Evolutionary conservation across 2,797 vertebrate species (phyloP).

Genomic region (Rallus crepitans): DNA sequence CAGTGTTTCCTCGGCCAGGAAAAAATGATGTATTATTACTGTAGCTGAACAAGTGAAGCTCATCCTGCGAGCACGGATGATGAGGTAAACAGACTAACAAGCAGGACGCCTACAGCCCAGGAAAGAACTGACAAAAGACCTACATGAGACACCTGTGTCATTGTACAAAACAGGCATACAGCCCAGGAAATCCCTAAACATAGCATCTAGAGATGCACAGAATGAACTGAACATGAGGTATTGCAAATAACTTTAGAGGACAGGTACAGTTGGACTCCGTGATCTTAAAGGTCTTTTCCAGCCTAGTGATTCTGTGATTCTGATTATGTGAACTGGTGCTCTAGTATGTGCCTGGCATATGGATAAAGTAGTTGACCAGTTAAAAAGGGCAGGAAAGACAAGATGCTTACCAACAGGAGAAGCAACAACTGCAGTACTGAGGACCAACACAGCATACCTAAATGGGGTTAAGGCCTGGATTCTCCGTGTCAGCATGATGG

Average conservation of each 20-base stretch:
- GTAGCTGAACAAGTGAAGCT: neutral
- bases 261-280: no score
- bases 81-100: neutral
- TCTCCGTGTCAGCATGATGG: rapidly evolving
- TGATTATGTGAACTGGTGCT: neutral
- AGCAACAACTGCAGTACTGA: neutral
- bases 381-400: neutral
- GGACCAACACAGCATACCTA: neutral
- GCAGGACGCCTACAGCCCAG: neutral
- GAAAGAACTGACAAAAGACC: neutral
- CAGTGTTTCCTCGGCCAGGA: neutral
- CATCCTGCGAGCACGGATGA: neutral
- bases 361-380: neutral
- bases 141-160: neutral
- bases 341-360: neutral
- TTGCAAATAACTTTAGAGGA: neutral
- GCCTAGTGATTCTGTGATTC: no score
- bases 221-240: neutral
- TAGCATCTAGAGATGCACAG: neutral
- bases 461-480: neutral
- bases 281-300: no score
- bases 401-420: neutral
- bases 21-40: neutral
- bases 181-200: neutral
- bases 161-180: neutral